Base-by-base conservation (phyloP, 2,113 vertebrate genomes). In the Monarcha castaneiventris region DNA sequence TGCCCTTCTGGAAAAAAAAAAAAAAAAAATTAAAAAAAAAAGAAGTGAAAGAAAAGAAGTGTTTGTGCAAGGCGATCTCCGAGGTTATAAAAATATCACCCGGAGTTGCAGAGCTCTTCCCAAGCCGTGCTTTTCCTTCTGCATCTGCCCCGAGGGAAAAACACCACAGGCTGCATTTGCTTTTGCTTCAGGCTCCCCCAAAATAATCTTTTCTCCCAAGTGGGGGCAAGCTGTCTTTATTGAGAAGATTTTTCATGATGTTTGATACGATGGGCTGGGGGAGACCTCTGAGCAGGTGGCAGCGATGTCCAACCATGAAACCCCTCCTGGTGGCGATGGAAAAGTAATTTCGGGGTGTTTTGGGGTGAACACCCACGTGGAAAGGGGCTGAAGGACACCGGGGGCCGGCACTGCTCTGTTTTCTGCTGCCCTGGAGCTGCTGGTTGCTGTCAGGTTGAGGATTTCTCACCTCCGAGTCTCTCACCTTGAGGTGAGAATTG, bases 41-140 rank as follows among this genome's bases (percentile, higher is more conserved):
- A n/a, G 25, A 20, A 15, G 37, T 37, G 37, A 37, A 37, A 37
- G 37, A 20, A 5, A 6, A 23, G 19, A 26, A 10, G 32, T 23
- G 61, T 78, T 90, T 71, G 46, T 68, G 32, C 54, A 72, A 84
- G 39, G 54, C 1, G 3, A 25, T 89, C 84, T 78, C 52, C 64
- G 69, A 68, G 87, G 66, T 84, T 94, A 68, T 68, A 78, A 89
- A 95, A 92, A 92, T 64, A 76, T 29, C 85, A 71, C 23, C 35
- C 0, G 0, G 66, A 87, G 48, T 33, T 6, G 13, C 41, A 10
- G 23, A 86, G 18, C 1, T 0, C 66, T 91, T 49, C 85, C 29
- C 9, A 3, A 39, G 67, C 0, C 0, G 1, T 37, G 15, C 48
- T 81, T 81, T 51, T 59, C 76, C 35, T 69, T 77, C 81, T 76